These are phyloP conservation scores for Erpetoichthys calabaricus DNA, from an alignment of 2,797 vertebrate species.

Conservation along the genomic window DNA sequence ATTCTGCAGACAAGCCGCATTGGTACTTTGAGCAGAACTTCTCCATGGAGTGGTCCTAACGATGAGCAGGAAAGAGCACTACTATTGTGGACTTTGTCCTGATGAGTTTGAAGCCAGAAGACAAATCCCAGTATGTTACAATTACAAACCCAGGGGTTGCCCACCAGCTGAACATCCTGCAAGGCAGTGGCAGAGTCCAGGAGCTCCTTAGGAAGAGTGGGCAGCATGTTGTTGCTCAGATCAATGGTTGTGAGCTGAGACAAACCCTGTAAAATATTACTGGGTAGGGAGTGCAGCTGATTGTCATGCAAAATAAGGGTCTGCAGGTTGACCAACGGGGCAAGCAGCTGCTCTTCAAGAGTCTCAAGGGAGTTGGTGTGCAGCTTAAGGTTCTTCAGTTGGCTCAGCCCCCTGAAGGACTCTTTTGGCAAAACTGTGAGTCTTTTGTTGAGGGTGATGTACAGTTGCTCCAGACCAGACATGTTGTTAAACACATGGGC, in stretches of 20 bases:
- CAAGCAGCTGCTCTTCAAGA: conserved; percentile 33
- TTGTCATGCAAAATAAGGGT: conserved; percentile 30
- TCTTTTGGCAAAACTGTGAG: conserved; percentile 32
- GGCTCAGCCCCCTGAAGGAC: conserved; percentile 29
- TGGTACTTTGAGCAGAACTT: conserved; percentile 21
- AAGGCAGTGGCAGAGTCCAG: conserved; percentile 30
- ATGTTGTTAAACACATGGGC: conserved; percentile 38
- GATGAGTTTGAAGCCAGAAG: conserved; percentile 31
- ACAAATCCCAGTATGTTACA: conserved; percentile 34
- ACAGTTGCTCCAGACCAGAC: conserved; percentile 32
- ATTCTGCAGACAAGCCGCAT: conserved; percentile 15
- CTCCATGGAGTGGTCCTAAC: conserved; percentile 16
- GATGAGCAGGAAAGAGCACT: conserved; percentile 25
- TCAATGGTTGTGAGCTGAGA: conserved; percentile 30
- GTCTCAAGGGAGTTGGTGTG: conserved; percentile 29
- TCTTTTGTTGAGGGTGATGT: conserved; percentile 30
- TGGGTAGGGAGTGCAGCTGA: conserved; percentile 27
- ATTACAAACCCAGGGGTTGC: conserved; percentile 44
- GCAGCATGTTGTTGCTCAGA: conserved; percentile 34
- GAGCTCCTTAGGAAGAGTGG: conserved; percentile 28
- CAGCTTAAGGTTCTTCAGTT: conserved; percentile 30
- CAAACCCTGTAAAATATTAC: conserved; percentile 30
- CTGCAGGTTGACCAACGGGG: conserved; percentile 28
- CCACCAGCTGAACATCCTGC: conserved; percentile 24
- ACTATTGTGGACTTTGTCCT: conserved; percentile 9